Evolutionary conservation across 2,113 vertebrate genomes (phyloP), one percentile per base, ranked within the genome.

Genomic region (Nyctibius bracteatus): DNA sequence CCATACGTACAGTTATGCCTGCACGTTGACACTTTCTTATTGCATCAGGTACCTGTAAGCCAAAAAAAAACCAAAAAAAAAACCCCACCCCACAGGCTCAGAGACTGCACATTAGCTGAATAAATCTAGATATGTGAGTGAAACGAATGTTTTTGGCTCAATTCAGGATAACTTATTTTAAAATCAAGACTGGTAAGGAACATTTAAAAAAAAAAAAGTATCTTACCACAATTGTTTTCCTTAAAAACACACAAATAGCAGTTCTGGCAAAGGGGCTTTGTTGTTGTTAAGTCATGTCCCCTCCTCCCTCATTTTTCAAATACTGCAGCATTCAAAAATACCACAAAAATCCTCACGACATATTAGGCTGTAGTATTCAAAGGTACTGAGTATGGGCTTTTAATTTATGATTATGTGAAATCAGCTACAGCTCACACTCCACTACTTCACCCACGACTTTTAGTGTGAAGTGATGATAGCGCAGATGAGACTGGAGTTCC

Each of bases 1-100:
- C 99, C 99, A 99, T 99, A 19, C 99, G 99, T 55, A 99, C 99
- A 12, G 99, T 99, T 97, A 99, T 99, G 87, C 99, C 99, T 73
- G 99, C 99, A 74, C 98, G 99, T 68, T 99, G 99, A 96, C 99
- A 99, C 96, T 99, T 99, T 87, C 86, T 99, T 97, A 99, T 99
- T 93, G 99, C 99, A 87, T 99, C 99, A 55, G 99, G 99, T 84
- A 99, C 99, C 99, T 99, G 86, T 66, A 89, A 62, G 31, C 2
- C 63, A 82, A 37, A 31, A 46, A 27, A 17, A 28, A n/a, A 18
- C 2, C 4, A 12, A n/a, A 21, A 15, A 24, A 65, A 65, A 28
- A 0, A 23, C 21, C 43, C 55, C 30, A 31, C 2, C 15, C 30
- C 67, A 58, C 23, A 65, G 20, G 22, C 14, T 74, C 22, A 78